Evolutionary conservation across 2,113 vertebrate genomes (phyloP).

Genomic region (Thalassoma bifasciatum): DNA sequence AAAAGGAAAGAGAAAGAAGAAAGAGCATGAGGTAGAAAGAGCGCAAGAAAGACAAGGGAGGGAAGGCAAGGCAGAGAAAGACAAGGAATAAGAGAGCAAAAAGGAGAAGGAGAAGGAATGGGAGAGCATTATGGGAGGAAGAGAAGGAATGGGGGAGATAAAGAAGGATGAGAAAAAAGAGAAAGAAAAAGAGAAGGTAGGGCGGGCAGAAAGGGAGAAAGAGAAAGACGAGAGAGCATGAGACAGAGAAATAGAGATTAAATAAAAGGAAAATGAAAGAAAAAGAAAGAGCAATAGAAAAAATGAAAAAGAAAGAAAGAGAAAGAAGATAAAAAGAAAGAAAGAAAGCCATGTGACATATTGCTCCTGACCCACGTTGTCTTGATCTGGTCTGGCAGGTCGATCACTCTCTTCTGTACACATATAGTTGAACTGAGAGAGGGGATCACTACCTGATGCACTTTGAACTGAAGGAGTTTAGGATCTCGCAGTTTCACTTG

Average conservation of each 20-base stretch:
- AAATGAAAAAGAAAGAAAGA: neutral
- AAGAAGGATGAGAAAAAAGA: too few relatives aligned
- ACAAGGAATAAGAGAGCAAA: constrained; percentile 3
- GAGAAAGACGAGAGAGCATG: too few relatives aligned
- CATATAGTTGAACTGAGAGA: constrained; percentile 28
- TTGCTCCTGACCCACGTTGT: constrained; percentile 53
- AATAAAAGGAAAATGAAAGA: too few relatives aligned
- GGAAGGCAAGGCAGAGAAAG: constrained; percentile 3
- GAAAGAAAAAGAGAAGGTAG: too few relatives aligned
- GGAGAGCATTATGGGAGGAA: too few relatives aligned
- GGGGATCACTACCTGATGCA: constrained; percentile 48
- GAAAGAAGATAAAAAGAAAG: constrained; percentile 3
- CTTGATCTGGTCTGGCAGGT: constrained; percentile 52
- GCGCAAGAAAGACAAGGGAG: constrained; percentile 2
- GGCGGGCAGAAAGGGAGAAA: too few relatives aligned
- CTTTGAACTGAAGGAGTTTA: constrained; percentile 28
- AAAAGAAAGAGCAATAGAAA: too few relatives aligned
- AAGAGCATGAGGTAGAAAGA: constrained; percentile 1
- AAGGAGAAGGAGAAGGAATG: constrained; percentile 1
- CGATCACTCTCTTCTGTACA: constrained; percentile 32
- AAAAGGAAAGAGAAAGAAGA: constrained; percentile 10
- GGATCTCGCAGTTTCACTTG: constrained; percentile 27
- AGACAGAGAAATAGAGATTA: too few relatives aligned
- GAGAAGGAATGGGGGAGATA: too few relatives aligned
- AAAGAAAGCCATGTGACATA: constrained; percentile 10